Base-by-base conservation (phyloP, 1,140 invertebrate genomes). In the silkworm (Bombyx mori) region DNA sequence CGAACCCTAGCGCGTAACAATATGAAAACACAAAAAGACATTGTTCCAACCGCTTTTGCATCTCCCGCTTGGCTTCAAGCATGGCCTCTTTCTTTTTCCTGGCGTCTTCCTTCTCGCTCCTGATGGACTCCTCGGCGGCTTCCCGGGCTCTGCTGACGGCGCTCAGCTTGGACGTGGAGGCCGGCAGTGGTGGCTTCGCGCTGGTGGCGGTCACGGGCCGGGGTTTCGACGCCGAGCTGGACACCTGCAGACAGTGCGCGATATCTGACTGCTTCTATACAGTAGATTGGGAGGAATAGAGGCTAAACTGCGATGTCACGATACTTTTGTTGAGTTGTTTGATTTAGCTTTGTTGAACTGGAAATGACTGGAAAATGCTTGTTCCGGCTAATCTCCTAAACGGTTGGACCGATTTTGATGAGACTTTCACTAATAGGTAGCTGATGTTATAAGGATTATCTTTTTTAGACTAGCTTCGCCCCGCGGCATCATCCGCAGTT, bases 1-100 rank as follows among this genome's bases (percentile, higher is more conserved):
- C 12, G 12, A 18, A 18, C 12, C 12, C 12, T 18, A 18, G 12
- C 12, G 12, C 12, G 12, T 18, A 18, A 18, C 12, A 18, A 18
- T 18, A 18, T 8, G 8, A 18, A 12, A 6, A 35, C 9, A 42
- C 10, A 35, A 42, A 43, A 42, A 9, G 6, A 42, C n/a, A 10
- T 26, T 22, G 35, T 7, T 10, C 62, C 63, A 52, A 85, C 82
- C 62, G 73, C 55, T 68, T 77, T 52, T 83, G 79, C 62, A 65
- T 22, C 46, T 86, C 82, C 45, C 71, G 61, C 54, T 82, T 86
- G 48, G 80, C 82, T 44, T 82, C 78, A 10, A 86, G 43, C 58
- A 82, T 54, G 1, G 81, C 81, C 42, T 86, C 82, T 56, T 84
- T 84, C 64, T 86, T 86, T 58, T 65, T 80, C 47, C 79, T 74